Evolutionary conservation across 64 coral and sea anemone genomes (phyloP), one percentile per base, ranked within the genome.

Genomic region (Platygyra sinensis): DNA sequence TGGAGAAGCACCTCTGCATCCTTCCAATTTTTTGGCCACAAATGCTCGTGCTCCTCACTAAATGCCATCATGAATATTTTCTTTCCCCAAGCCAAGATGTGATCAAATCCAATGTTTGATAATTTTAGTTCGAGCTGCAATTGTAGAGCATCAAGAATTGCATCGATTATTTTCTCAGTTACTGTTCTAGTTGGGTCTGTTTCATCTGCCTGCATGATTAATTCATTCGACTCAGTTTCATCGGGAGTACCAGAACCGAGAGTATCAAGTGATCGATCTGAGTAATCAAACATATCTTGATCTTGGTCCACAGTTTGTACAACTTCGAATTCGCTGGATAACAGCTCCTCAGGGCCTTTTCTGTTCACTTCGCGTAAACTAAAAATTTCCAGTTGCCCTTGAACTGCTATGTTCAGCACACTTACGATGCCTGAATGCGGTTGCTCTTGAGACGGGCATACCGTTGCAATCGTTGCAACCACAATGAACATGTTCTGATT

Each of bases 1-100:
- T 80, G 75, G 14, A 89, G 87, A 8, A 89, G 20, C 54, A 8
- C 42, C 50, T n/a, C 74, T 31, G 62, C 87, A 20, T 89, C 87
- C 50, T 79, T 69, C 87, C 87, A 89, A 79, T 33, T 72, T 46
- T 60, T 89, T 46, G 87, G 76, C 87, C 75, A 89, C 87, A 89
- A 77, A 77, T 89, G 73, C 24, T 25, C 12, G 12, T 63, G 60
- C 52, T 89, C 54, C 33, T 36, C 33, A 63, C 60, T 63, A 89
- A 76, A 75, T 78, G 30, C 74, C 74, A 89, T 89, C 10, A 22
- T 19, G 54, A 89, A 89, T 77, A 89, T 29, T 12, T 71, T 90
- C 78, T 90, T 90, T 30, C 88, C 63, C 88, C 88, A 90, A 24
- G 72, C 62, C 52, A 80, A 90, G 50, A 80, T 80, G n/a, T n/a